These are phyloP conservation scores for Cheirogaleus medius DNA, from an alignment of 2,113 vertebrate genomes.

Conservation along the genomic window DNA sequence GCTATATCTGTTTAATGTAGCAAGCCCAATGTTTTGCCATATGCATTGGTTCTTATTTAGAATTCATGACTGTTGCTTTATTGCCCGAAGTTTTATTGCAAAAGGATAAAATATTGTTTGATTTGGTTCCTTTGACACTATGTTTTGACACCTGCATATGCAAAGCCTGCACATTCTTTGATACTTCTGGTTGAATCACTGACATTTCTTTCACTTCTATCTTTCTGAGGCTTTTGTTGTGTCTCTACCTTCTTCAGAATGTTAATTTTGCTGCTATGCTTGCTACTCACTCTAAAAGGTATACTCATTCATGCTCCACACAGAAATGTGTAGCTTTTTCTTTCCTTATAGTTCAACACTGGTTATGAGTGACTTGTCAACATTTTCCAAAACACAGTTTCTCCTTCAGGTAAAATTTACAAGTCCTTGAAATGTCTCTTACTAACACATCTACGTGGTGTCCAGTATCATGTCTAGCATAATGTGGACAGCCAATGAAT, in stretches of 20 bases:
- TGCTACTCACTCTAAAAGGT: not conserved
- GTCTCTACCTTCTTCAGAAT: not conserved
- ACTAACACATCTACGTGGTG: not conserved
- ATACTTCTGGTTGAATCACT: not conserved
- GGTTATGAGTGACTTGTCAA: not conserved
- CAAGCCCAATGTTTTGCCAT: not conserved
- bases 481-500: not conserved
- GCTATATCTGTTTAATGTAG: not conserved
- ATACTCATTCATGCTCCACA: not conserved
- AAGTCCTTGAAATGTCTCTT: not conserved
- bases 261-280: not conserved
- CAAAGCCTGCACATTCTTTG: not conserved
- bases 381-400: not conserved
- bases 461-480: not conserved
- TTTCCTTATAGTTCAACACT: not conserved
- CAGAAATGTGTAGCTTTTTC: not conserved
- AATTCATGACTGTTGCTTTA: not conserved
- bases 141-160: not conserved
- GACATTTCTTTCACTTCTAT: not conserved
- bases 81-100: not conserved
- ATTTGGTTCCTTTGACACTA: not conserved
- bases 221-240: not conserved
- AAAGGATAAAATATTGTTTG: not conserved
- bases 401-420: not conserved
- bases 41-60: not conserved